These are phyloP conservation scores for Pherbina coryleti DNA, from an alignment of 2,888 invertebrate species.

Conservation along the genomic window DNA sequence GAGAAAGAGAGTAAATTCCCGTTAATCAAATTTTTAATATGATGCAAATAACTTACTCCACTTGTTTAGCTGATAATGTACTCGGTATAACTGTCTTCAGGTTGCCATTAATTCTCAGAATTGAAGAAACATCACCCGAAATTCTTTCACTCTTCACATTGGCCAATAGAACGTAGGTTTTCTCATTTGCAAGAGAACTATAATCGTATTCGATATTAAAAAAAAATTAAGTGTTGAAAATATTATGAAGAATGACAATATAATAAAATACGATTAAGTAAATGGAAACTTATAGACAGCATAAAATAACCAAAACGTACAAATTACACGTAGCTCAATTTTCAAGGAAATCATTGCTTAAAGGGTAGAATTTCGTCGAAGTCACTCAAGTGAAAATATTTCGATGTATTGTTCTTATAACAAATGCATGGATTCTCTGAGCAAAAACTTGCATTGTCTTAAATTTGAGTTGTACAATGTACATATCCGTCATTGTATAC, in stretches of 20 bases:
- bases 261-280: not conserved
- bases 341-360: too few species aligned
- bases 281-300: too few species aligned
- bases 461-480: too few species aligned
- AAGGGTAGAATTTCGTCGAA: too few species aligned
- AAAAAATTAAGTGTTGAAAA: not conserved
- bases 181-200: conserved; percentile 55
- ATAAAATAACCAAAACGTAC: too few species aligned
- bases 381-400: too few species aligned
- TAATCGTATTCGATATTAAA: not conserved
- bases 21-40: not conserved
- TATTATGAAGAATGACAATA: not conserved
- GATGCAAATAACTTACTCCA: conserved; percentile 56
- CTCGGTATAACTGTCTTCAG: conserved; percentile 57
- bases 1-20: not conserved
- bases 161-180: conserved; percentile 69
- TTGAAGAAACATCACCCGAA: conserved; percentile 63
- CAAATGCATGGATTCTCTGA: too few species aligned
- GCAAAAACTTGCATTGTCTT: too few species aligned
- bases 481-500: too few species aligned
- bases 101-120: conserved; percentile 50
- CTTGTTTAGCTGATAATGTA: conserved; percentile 54
- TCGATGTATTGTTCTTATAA: too few species aligned
- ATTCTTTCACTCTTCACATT: conserved; percentile 67
- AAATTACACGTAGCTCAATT: too few species aligned